Evolutionary conservation across 2,888 invertebrate species (phyloP), one percentile per base, ranked within the genome.

Genomic region (Ypsolopha scabrella): DNA sequence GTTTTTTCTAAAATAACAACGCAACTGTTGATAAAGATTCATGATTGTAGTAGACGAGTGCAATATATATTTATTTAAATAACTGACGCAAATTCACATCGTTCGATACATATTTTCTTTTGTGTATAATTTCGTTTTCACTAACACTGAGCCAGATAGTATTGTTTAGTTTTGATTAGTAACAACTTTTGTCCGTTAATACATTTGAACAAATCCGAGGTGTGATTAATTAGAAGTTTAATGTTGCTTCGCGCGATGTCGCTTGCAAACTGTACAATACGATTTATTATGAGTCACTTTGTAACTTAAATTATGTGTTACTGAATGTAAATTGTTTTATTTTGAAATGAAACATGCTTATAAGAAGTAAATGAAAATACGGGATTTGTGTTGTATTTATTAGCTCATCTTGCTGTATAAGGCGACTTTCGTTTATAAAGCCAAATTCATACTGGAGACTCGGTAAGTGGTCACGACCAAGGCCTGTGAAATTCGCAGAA

Each of bases 261-360:
- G 11, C 11, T 44, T 11, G 9, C 9, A 6, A 13, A 35, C 70
- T 80, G 82, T 82, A 83, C 80, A 82, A 80, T 81, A 75, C 70
- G 67, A 71, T 76, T 2, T 24, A 68, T 63, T 62, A 75, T 70
- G 73, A 83, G 85, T 85, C 83, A 85, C 71, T 77, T 79, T 77
- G 50, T 47, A 80, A 71, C 68, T 77, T 83, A 82, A 85, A 83
- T 82, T 83, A 82, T 83, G 79, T 83, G 80, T 83, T 85, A 83
- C 77, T 75, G 75, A 72, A 79, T 80, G 81, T 83, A 81, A 78
- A 83, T 80, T 82, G 83, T 85, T 83, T 83, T 81, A 78, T 81
- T 80, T 73, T 75, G 72, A 79, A 78, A 83, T 79, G 76, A 80
- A 82, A 83, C 83, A 75, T 83, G 85, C 85, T 85, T 85, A 77